A percentile compares a stretch with the other conserved stretches of the same genome.
These are phyloP conservation scores for Leptinotarsa rubiginosa DNA, from an alignment of 2,888 invertebrate genomes.

Conservation along the genomic window DNA sequence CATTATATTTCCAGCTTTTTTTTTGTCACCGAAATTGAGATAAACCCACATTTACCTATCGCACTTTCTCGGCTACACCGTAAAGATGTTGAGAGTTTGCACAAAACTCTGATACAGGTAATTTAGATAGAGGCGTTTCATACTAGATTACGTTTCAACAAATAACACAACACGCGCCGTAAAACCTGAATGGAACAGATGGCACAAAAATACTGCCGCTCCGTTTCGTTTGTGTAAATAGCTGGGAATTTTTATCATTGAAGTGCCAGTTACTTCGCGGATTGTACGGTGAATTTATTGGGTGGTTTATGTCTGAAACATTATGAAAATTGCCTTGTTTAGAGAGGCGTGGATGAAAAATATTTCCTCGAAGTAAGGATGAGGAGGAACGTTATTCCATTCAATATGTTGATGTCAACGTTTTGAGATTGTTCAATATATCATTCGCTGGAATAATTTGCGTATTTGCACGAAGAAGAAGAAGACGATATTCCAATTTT, in stretches of 20 bases:
- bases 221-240: slow-evolving; percentile 7
- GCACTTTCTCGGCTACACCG: slow-evolving; percentile 18
- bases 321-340: slow-evolving; percentile 19
- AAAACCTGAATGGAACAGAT: slow-evolving; percentile 30
- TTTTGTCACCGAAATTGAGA: slow-evolving; percentile 26
- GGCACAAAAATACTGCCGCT: slow-evolving; percentile 21
- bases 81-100: slow-evolving; percentile 33
- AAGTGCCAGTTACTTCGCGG: slow-evolving; percentile 18
- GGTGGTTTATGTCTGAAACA: slow-evolving; percentile 15
- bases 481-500: too few species aligned
- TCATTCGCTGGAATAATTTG: slow-evolving; percentile 14
- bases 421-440: background rate
- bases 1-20: background rate
- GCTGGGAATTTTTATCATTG: slow-evolving; percentile 18
- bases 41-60: slow-evolving; percentile 32
- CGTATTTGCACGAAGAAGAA: background rate
- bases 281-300: slow-evolving; percentile 14
- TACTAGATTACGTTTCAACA: slow-evolving; percentile 36
- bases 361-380: slow-evolving; percentile 1
- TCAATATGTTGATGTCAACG: background rate
- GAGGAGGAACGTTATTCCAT: background rate
- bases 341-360: slow-evolving; percentile 10
- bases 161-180: slow-evolving; percentile 23
- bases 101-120: slow-evolving; percentile 33
- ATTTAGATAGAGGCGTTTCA: slow-evolving; percentile 38